A percentile compares a stretch with the other conserved stretches of the same genome.
Evolutionary conservation across 2,888 invertebrate species (phyloP).

Genomic region (Chrysodeixis includens): DNA sequence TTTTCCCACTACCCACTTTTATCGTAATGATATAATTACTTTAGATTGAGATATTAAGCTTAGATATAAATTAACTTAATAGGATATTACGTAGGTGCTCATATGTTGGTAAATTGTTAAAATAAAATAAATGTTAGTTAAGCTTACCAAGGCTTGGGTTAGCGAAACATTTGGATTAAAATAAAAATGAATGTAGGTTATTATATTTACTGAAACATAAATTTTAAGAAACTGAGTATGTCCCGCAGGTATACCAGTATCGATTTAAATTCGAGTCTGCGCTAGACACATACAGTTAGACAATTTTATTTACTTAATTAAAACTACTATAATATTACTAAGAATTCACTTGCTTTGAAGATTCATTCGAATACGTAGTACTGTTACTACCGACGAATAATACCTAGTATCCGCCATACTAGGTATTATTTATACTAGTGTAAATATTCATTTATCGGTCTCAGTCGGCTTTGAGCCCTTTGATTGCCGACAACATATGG

Average conservation of each 20-base stretch:
- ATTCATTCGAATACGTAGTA: background rate
- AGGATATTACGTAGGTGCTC: too few species aligned
- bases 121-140: too few species aligned
- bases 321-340: background rate
- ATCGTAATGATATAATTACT: background rate
- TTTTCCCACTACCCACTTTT: background rate
- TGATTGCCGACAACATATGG: slow-evolving; percentile 17
- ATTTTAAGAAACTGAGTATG: too few species aligned
- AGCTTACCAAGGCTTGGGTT: too few species aligned
- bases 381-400: background rate
- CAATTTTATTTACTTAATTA: background rate
- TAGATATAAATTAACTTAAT: background rate
- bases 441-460: slow-evolving; percentile 2
- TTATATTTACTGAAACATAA: too few species aligned
- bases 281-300: background rate
- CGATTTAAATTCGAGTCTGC: too few species aligned
- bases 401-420: background rate
- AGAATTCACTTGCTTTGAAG: too few species aligned
- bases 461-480: slow-evolving; percentile 2
- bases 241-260: too few species aligned
- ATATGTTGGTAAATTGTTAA: too few species aligned
- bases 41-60: background rate
- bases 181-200: too few species aligned
- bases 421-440: too few species aligned
- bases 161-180: too few species aligned